Evolutionary conservation across 2,888 invertebrate species (phyloP), one percentile per base, ranked within the genome.

Genomic region (Tetanocera ferruginea): DNA sequence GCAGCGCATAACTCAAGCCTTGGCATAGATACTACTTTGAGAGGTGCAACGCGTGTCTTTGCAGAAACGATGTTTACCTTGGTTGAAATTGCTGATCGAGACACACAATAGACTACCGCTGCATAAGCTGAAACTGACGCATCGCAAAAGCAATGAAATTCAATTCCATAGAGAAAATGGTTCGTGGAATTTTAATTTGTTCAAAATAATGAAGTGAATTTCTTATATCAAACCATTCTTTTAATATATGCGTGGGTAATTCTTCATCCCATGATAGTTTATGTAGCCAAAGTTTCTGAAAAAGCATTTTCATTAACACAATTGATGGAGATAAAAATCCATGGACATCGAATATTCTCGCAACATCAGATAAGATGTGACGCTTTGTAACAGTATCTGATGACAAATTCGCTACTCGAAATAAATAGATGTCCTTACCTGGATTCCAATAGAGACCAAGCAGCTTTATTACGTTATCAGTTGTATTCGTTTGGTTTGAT

Each of bases 381-480:
- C 80, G 57, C 28, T 80, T 80, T 9, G 79, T 78, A 11, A 74
- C 43, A 5, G 17, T 19, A 23, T 57, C 28, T 23, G 72, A 4
- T 19, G 6, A 37, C 0, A 43, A 34, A 4, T 52, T 37, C n/a
- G 51, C n/a, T 0, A 81, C 75, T 28, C 73, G 62, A 17, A 78
- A 80, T 6, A 25, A 49, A 25, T 79, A 79, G 19, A 62, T 25
- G 34, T 82, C 80, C 0, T 60, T 28, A 3, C 37, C 25, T 2
- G 81, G 78, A 11, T 76, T 76, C 79, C 80, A 82, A 28, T 80
- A 55, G 5, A 81, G 77, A 4, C 78, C 79, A 2, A 81, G 78
- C 5, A 81, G 51, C 43, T 79, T 81, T 14, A 78, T 51, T 23
- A 51, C 73, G 23, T 60, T 72, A 25, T 73, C 52, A 28, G 31